A percentile compares a stretch with the other conserved stretches of the same genome.
phyloP scores from a whole-genome alignment of 2,113 vertebrate genomes.

The Potamarius usumacintae region DNA sequence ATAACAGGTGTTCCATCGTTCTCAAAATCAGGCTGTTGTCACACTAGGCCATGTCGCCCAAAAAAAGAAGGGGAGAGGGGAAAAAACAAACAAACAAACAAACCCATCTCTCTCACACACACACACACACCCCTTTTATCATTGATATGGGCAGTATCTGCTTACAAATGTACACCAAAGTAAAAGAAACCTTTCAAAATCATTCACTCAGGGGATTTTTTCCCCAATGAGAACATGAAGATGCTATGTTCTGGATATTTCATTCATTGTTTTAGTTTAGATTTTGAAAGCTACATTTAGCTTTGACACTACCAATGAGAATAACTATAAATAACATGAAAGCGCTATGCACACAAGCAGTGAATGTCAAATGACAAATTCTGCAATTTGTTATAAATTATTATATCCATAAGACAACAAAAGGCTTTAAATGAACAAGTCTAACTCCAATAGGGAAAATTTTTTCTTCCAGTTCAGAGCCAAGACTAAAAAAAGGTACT shows the following conservation, averaged over 20 bases:
- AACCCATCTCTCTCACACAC: too few species aligned
- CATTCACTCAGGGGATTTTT: not conserved
- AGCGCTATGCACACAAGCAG: slow-evolving; percentile 9
- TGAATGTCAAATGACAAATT: not conserved
- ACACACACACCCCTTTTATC: not conserved
- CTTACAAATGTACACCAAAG: slow-evolving; percentile 4
- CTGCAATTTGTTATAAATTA: slow-evolving; percentile 2
- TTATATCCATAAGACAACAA: not conserved
- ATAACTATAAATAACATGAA: slow-evolving; percentile 22
- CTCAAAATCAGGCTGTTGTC: not conserved
- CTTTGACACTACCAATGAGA: slow-evolving; percentile 16
- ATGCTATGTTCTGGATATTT: not conserved
- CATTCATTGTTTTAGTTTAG: not conserved
- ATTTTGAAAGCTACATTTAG: slow-evolving; percentile 1
- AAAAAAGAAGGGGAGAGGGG: not conserved
- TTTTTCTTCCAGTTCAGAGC: not conserved
- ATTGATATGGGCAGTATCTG: not conserved
- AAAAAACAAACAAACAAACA: too few species aligned
- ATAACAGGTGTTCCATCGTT: not conserved
- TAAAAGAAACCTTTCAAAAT: slow-evolving; percentile 15
- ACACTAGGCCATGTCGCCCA: not conserved
- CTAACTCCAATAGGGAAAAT: not conserved
- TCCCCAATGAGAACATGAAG: not conserved
- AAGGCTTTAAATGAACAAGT: slow-evolving; percentile 10
- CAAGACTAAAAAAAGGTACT: slow-evolving; percentile 20